A percentile compares a stretch with the other conserved stretches of the same genome.
These are phyloP conservation scores for Oryzias melastigma DNA, from an alignment of 2,113 vertebrate genomes.

Conservation along the genomic window DNA sequence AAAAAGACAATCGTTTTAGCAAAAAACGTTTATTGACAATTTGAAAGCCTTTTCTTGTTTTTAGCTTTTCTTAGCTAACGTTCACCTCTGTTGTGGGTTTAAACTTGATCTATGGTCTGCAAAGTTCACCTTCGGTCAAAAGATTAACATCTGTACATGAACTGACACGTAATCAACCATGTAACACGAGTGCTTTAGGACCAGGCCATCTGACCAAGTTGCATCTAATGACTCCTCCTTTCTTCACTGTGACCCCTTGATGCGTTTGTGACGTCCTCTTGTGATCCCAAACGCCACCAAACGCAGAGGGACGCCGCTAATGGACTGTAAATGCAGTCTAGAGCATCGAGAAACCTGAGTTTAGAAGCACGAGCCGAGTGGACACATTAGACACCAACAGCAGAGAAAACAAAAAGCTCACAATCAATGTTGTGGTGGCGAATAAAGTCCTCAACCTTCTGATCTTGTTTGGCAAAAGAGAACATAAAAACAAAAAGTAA, in stretches of 20 bases:
- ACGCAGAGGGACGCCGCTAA: neutral
- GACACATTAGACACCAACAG: neutral
- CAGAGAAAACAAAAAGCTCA: too few species aligned
- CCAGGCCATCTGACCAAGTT: neutral
- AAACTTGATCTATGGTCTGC: neutral
- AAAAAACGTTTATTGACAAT: neutral
- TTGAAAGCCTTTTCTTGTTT: neutral
- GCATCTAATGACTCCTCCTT: slow-evolving; percentile 2
- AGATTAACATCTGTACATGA: too few species aligned
- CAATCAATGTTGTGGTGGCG: neutral
- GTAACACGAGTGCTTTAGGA: slow-evolving; percentile 1
- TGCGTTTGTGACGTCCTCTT: slow-evolving; percentile 21
- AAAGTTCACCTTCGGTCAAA: too few species aligned
- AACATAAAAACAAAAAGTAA: slow-evolving; percentile 16
- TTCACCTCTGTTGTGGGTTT: neutral
- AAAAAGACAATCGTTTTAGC: too few species aligned
- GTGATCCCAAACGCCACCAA: neutral
- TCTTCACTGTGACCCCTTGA: slow-evolving; percentile 17
- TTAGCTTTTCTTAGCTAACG: slow-evolving; percentile 18
- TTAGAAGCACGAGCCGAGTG: neutral
- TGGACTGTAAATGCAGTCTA: slow-evolving; percentile 15
- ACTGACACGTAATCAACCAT: slow-evolving; percentile 4
- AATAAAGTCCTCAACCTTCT: neutral
- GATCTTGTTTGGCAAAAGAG: neutral
- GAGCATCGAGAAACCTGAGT: slow-evolving; percentile 75